These are phyloP conservation scores for Carcina quercana DNA, from an alignment of 2,888 invertebrate genomes.

Conservation along the genomic window DNA sequence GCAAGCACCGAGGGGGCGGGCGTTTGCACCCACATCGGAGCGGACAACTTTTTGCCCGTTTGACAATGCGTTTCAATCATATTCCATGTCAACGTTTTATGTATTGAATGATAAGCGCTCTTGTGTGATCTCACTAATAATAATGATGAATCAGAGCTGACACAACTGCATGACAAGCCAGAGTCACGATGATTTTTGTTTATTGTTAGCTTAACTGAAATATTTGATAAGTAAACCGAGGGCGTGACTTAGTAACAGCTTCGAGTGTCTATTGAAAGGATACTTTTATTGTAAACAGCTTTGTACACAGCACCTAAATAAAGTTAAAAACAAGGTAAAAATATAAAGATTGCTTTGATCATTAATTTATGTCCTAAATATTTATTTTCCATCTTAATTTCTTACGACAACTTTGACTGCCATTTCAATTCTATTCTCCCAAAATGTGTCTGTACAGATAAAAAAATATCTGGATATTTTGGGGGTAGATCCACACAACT, in stretches of 20 bases:
- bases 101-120: slow-evolving; percentile 44
- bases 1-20: slow-evolving; percentile 37
- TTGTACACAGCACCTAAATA: too few relatives aligned
- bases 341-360: too few relatives aligned
- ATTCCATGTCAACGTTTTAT: slow-evolving; percentile 36
- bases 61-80: slow-evolving; percentile 51
- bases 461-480: too few relatives aligned
- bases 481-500: too few relatives aligned
- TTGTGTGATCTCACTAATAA: slow-evolving; percentile 37
- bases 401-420: too few relatives aligned
- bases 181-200: slow-evolving; percentile 52
- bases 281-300: slow-evolving; percentile 1
- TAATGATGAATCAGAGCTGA: slow-evolving; percentile 41
- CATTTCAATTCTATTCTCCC: too few relatives aligned
- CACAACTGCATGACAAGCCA: slow-evolving; percentile 45
- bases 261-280: slow-evolving; percentile 4
- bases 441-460: too few relatives aligned
- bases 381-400: too few relatives aligned
- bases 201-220: slow-evolving; percentile 36
- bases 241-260: slow-evolving; percentile 21
- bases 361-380: too few relatives aligned
- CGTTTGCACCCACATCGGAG: slow-evolving; percentile 31
- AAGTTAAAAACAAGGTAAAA: too few relatives aligned
- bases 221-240: slow-evolving; percentile 39
- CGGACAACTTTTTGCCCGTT: slow-evolving; percentile 52